These are phyloP conservation scores for Anguilla pacifica DNA, from an alignment of 2,797 vertebrate species.

Conservation along the genomic window DNA sequence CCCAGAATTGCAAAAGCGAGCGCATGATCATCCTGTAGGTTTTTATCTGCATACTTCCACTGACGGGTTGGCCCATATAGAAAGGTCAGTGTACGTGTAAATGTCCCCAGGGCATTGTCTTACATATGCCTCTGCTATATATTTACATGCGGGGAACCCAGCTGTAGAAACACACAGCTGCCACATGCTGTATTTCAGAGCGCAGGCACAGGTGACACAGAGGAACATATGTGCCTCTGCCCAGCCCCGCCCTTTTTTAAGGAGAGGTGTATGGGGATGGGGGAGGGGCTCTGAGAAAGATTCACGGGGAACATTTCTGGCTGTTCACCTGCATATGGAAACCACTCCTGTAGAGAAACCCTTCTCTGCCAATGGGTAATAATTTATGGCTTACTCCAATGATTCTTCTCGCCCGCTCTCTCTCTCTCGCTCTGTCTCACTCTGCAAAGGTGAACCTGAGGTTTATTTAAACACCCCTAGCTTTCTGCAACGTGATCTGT, in stretches of 20 bases:
- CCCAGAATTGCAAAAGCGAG: neutral
- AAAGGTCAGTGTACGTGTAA: slow-evolving; percentile 4
- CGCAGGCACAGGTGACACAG: neutral
- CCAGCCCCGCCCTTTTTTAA: neutral
- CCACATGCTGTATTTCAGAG: neutral
- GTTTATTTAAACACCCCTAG: neutral
- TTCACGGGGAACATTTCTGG: neutral
- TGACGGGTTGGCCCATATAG: neutral
- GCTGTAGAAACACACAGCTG: slow-evolving; percentile 10
- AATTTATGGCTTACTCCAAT: neutral
- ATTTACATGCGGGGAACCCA: slow-evolving; percentile 15
- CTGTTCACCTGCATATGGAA: neutral
- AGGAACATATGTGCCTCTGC: neutral
- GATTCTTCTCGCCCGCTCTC: neutral
- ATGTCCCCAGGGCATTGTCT: neutral
- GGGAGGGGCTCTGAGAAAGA: neutral
- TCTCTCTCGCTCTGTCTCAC: neutral
- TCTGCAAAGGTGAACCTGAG: neutral
- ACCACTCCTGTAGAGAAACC: neutral
- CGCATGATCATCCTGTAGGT: neutral
- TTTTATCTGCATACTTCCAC: neutral
- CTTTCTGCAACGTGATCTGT: neutral
- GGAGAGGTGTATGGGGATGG: neutral
- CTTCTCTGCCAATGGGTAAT: neutral
- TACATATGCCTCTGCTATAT: neutral